Conservation (phyloP, 2,113 vertebrate genomes). For the Neotoma lepida region DNA sequence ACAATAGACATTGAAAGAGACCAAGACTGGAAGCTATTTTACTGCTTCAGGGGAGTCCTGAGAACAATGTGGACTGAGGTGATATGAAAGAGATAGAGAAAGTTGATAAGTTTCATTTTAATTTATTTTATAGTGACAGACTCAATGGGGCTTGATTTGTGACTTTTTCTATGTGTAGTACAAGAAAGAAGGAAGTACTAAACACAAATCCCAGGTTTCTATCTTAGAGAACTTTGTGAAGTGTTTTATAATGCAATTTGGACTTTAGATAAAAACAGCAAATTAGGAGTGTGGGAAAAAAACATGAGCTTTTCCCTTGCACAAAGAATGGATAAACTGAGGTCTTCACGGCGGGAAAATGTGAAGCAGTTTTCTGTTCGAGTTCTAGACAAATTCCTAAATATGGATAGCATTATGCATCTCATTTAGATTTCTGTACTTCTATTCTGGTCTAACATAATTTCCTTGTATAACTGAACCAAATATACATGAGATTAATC, state of each 20-base stretch:
- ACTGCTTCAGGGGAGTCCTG: neutral
- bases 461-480: neutral
- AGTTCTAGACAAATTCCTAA: neutral
- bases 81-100: neutral
- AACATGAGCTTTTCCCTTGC: neutral
- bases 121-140: neutral
- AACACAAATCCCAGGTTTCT: conserved; percentile 10
- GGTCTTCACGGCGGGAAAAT: neutral
- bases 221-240: neutral
- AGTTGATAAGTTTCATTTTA: conserved; percentile 5
- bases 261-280: neutral
- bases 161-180: neutral
- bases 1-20: neutral
- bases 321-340: neutral
- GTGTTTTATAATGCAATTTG: neutral
- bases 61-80: neutral
- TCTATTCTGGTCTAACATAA: neutral
- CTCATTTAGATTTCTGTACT: neutral
- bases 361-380: neutral
- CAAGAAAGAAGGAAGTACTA: neutral
- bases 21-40: neutral
- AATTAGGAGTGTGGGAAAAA: neutral
- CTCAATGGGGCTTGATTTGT: neutral
- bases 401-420: neutral
- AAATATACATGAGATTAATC: neutral